Percentiles rank a stretch among this genome's conserved stretches.
Conservation (phyloP, 2,888 invertebrate species). For the Kuschelorhynchus macadamiae region DNA sequence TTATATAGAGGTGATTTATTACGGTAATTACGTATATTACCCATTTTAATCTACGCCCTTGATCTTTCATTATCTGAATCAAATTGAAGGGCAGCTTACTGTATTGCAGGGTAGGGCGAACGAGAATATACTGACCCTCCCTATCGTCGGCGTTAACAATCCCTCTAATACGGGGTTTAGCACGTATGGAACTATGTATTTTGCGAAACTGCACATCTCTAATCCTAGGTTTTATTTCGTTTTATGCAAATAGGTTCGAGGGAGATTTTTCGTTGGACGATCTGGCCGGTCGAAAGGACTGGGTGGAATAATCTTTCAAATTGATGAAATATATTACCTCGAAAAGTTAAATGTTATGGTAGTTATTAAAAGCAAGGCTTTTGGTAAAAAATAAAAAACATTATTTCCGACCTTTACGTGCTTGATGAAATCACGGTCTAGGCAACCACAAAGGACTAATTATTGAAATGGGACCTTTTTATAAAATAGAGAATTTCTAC, state of each 20-base stretch:
- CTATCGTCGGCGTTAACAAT: constrained; percentile 33
- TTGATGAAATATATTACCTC: constrained; percentile 18
- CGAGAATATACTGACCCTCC: constrained; percentile 37
- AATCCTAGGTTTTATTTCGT: constrained; percentile 39
- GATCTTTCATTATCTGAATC: constrained; percentile 36
- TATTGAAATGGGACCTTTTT: no score
- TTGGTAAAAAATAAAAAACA: no score
- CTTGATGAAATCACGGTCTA: no score
- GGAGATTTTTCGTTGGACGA: constrained; percentile 20
- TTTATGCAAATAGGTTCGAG: constrained; percentile 33
- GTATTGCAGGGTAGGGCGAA: constrained; percentile 21
- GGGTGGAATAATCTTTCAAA: constrained; percentile 14
- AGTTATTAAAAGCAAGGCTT: no score
- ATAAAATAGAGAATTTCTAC: no score
- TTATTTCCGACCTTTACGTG: no score
- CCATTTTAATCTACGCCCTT: constrained; percentile 32
- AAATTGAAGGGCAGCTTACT: constrained; percentile 36
- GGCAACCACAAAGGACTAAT: no score
- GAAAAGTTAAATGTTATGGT: no score
- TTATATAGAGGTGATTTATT: no score
- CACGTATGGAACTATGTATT: constrained; percentile 39
- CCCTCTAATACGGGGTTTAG: constrained; percentile 37
- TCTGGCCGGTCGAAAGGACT: constrained; percentile 8
- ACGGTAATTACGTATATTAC: no score
- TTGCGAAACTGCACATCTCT: constrained; percentile 36